Percentiles rank a stretch among this genome's conserved stretches.
These are phyloP conservation scores for Calcarius ornatus DNA, from an alignment of 2,113 vertebrate genomes.

Conservation along the genomic window DNA sequence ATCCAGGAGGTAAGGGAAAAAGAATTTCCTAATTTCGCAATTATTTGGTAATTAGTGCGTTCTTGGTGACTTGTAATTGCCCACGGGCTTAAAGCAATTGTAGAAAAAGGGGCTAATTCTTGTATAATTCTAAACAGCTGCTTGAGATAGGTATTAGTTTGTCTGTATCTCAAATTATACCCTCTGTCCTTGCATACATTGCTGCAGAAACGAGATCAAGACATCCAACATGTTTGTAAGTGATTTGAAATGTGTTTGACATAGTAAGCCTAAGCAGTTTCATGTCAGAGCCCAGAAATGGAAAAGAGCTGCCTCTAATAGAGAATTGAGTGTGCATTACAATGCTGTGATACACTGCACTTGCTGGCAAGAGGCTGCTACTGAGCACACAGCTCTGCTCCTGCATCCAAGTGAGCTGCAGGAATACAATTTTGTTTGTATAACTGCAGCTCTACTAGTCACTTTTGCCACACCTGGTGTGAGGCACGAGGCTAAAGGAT, in stretches of 20 bases:
- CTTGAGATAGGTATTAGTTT: neutral
- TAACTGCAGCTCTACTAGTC: neutral
- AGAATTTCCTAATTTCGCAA: neutral
- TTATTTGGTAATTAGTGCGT: neutral
- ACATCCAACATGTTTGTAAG: neutral
- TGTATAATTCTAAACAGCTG: neutral
- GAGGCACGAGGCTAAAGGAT: rapidly evolving
- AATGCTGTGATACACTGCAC: neutral
- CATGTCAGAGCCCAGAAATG: neutral
- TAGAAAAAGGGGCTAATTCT: neutral
- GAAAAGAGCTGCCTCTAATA: neutral
- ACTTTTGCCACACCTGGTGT: neutral
- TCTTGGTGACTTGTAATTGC: neutral
- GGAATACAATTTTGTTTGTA: neutral
- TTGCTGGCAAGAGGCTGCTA: neutral
- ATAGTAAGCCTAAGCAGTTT: neutral
- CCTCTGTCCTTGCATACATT: neutral
- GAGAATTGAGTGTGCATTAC: rapidly evolving
- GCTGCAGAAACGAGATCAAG: neutral
- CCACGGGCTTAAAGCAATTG: neutral
- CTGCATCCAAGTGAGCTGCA: neutral
- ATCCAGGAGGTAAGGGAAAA: neutral
- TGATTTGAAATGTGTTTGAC: neutral
- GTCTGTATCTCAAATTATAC: rapidly evolving
- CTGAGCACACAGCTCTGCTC: neutral